Conservation (phyloP, 2,113 vertebrate species). For the Clarias magur region DNA sequence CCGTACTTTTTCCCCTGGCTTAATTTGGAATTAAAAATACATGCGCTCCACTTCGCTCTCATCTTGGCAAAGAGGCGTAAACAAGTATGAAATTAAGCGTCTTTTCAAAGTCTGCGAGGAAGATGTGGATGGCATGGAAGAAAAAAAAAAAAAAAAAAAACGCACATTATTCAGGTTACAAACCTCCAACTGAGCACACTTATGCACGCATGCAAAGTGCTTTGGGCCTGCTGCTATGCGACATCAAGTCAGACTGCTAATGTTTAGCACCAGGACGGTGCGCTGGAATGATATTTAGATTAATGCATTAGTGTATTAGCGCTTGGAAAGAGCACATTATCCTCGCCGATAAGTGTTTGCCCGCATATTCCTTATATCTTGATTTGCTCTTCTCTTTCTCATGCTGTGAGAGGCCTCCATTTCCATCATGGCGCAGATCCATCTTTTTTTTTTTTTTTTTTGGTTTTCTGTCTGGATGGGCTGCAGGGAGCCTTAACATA, state of each 20-base stretch:
- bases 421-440: slow-evolving; percentile 33
- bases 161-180: slow-evolving; percentile 56
- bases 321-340: slow-evolving; percentile 44
- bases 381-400: slow-evolving; percentile 40
- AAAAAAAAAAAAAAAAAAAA: not conserved
- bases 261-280: slow-evolving; percentile 37
- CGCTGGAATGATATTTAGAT: slow-evolving; percentile 43
- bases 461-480: not conserved
- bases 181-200: slow-evolving; percentile 26
- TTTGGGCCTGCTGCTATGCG: slow-evolving; percentile 36
- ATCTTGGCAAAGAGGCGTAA: slow-evolving; percentile 68
- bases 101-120: slow-evolving; percentile 59
- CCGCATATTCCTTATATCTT: slow-evolving; percentile 36
- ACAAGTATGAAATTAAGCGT: slow-evolving; percentile 72
- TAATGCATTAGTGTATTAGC: slow-evolving; percentile 46
- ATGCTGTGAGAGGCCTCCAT: slow-evolving; percentile 28
- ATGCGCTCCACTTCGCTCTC: slow-evolving; percentile 56
- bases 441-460: not conserved
- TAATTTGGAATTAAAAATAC: slow-evolving; percentile 77
- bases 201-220: slow-evolving; percentile 33
- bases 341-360: slow-evolving; percentile 44
- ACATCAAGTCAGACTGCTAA: slow-evolving; percentile 43
- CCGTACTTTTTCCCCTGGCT: slow-evolving; percentile 60
- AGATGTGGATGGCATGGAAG: slow-evolving; percentile 61
- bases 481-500: slow-evolving; percentile 32